Percentiles rank a stretch among this genome's conserved stretches.
These are phyloP conservation scores for Tholera decimalis DNA, from an alignment of 2,888 invertebrate genomes.

Conservation along the genomic window DNA sequence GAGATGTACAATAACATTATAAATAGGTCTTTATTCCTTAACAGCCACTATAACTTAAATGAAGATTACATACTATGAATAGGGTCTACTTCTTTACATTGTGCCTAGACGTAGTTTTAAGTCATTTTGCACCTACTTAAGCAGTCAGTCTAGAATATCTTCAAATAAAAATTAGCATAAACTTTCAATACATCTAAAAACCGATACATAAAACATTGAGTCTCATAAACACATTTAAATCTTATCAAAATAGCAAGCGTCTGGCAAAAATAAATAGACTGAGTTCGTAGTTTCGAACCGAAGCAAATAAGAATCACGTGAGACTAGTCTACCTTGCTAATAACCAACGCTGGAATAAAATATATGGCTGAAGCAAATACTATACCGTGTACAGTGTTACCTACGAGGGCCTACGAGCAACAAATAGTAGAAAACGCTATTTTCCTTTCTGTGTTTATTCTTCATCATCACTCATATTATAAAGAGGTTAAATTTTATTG, in stretches of 20 bases:
- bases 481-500: too few species aligned
- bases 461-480: too few species aligned
- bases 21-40: neutral
- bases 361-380: conserved; percentile 13
- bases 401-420: neutral
- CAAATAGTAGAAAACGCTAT: too few species aligned
- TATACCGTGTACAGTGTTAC: neutral
- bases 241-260: conserved; percentile 54
- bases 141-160: neutral
- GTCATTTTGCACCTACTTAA: neutral
- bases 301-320: conserved; percentile 44
- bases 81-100: neutral
- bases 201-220: conserved; percentile 14
- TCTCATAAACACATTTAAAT: conserved; percentile 44
- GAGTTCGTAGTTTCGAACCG: conserved; percentile 24
- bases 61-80: neutral
- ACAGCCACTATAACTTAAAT: too few species aligned
- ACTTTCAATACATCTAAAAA: conserved; percentile 25
- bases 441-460: too few species aligned
- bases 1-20: neutral
- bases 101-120: neutral
- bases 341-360: conserved; percentile 15
- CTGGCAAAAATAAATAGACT: conserved; percentile 57
- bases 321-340: conserved; percentile 16
- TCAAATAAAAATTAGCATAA: neutral